These are phyloP conservation scores for Dissostichus mawsoni DNA, from an alignment of 2,113 vertebrate genomes.

Conservation along the genomic window DNA sequence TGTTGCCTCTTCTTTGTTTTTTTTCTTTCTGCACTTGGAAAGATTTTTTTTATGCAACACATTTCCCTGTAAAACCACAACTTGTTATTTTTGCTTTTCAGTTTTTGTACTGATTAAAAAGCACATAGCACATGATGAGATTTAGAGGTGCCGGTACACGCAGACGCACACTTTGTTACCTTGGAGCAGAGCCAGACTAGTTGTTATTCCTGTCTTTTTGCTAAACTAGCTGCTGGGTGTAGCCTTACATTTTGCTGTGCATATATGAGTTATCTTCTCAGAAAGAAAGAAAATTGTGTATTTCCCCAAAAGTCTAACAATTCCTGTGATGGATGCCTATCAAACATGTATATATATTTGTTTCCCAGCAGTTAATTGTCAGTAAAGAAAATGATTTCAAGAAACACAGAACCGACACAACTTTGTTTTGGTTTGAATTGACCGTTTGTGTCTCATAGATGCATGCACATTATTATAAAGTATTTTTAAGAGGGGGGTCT, in stretches of 20 bases:
- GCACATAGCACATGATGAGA: not conserved
- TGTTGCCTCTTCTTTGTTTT: not conserved
- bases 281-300: too few species aligned
- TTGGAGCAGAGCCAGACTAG: not conserved
- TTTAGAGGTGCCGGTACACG: not conserved
- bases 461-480: too few species aligned
- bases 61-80: fast-evolving
- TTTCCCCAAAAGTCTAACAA: too few species aligned
- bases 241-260: not conserved
- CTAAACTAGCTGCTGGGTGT: not conserved
- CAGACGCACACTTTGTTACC: not conserved
- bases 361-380: too few species aligned
- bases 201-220: not conserved
- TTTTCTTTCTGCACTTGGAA: not conserved
- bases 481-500: too few species aligned
- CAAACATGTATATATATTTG: too few species aligned
- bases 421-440: too few species aligned
- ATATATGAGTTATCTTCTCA: too few species aligned
- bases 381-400: too few species aligned
- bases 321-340: too few species aligned
- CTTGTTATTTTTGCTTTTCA: not conserved
- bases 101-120: not conserved
- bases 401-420: too few species aligned
- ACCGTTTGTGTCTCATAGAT: too few species aligned
- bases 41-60: not conserved